Percentiles rank a stretch among this genome's conserved stretches.
Conservation (phyloP, 2,797 vertebrate species). For the Gephyroberyx darwinii region DNA sequence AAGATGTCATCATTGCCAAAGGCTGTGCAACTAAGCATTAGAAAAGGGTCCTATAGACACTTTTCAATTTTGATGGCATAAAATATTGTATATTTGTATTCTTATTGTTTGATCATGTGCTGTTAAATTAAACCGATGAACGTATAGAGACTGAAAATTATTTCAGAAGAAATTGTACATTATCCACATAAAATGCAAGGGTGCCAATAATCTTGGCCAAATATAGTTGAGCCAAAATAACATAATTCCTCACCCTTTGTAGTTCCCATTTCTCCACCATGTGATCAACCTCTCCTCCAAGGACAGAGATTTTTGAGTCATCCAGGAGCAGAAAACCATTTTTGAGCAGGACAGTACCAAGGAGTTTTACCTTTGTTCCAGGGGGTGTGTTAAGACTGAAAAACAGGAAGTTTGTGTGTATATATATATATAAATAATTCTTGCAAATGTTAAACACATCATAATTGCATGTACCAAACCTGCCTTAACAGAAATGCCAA, state of each 20-base stretch:
- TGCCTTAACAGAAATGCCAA: constrained; percentile 17
- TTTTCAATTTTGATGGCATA: too few species aligned
- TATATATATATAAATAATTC: neutral
- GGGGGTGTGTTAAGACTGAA: constrained; percentile 93
- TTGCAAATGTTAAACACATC: constrained; percentile 21
- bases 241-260: constrained; percentile 89
- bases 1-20: too few species aligned
- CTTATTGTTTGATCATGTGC: too few species aligned
- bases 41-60: too few species aligned
- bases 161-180: too few species aligned
- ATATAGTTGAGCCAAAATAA: constrained; percentile 17
- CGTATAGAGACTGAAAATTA: too few species aligned
- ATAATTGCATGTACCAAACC: constrained; percentile 23
- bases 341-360: constrained; percentile 88
- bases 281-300: constrained; percentile 97
- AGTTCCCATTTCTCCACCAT: constrained; percentile 99
- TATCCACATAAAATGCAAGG: too few species aligned
- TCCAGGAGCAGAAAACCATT: constrained; percentile 94
- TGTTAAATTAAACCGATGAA: too few species aligned
- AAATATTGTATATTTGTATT: too few species aligned
- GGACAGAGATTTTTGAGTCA: constrained; percentile 90
- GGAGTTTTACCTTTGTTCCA: constrained; percentile 96
- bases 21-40: too few species aligned
- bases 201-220: neutral
- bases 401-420: constrained; percentile 26